Evolutionary conservation across 2,113 vertebrate genomes (phyloP), one percentile per base, ranked within the genome.

Genomic region (Papio anubis): DNA sequence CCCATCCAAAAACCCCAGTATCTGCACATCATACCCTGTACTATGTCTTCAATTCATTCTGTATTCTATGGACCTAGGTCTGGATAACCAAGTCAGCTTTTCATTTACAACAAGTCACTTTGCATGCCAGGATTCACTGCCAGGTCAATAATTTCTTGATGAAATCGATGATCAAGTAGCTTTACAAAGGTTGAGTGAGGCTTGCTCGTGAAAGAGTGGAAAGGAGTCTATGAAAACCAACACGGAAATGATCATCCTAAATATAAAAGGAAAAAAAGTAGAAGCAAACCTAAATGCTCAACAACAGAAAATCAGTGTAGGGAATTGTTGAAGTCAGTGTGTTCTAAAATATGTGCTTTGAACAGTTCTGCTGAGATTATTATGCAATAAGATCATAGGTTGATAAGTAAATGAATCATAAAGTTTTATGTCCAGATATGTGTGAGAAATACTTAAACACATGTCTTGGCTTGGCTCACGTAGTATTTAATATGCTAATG

Each of bases 251-350:
- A 23, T 7, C 82, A 57, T 14, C 66, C 38, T 64, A 48, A 72
- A 88, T 27, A n/a, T 50, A 59, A 57, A 52, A 61, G 16, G 8
- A 32, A 7, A 35, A 57, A 14, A 86, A 23, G 9, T 6, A 27
- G 52, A 48, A 73, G n/a, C 59, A 55, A 17, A 17, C 21, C 50
- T 38, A 21, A 50, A 12, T 45, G 16, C 25, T n/a, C 82, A 48
- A 14, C 14, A 21, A 5, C 3, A 21, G 55, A 30, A 52, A 35
- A n/a, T 45, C 6, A 2, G 11, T 0, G 5, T 13, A 25, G 17
- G 43, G 25, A 25, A n/a, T 13, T 0, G 10, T 16, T 38, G 32
- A 38, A 45, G 30, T 35, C 66, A 13, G 17, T 20, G 48, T 48
- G 38, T 70, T 89, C 55, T 25, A 35, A 64, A 64, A 30, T 8